phyloP scores from a whole-genome alignment of 2,797 vertebrate species.

The Acrossocheilus fasciatus region DNA sequence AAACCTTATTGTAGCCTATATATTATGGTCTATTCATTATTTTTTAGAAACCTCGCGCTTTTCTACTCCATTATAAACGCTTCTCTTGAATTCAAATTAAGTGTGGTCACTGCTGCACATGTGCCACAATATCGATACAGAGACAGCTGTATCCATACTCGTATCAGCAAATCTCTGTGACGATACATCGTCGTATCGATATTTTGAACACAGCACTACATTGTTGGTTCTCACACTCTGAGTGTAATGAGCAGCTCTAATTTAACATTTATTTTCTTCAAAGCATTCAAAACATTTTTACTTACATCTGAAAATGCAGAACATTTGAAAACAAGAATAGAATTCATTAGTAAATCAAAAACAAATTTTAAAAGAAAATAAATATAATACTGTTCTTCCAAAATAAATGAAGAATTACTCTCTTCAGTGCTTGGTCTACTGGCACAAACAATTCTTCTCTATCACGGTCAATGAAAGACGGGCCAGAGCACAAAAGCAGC shows the following conservation, averaged over 20 bases:
- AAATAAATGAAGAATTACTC: constrained; percentile 11
- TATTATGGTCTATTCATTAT: no score
- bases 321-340: not conserved
- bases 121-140: no score
- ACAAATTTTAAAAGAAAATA: not conserved
- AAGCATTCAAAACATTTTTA: not conserved
- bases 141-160: no score
- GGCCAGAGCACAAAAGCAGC: not conserved
- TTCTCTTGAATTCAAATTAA: no score
- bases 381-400: not conserved
- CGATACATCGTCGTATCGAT: no score
- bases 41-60: no score
- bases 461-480: not conserved
- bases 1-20: no score
- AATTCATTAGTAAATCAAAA: not conserved
- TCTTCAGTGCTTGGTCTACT: not conserved
- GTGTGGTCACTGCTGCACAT: no score
- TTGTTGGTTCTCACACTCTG: not conserved
- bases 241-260: not conserved
- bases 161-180: no score
- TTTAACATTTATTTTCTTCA: not conserved
- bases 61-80: no score
- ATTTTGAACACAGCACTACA: no score
- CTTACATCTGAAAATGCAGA: not conserved
- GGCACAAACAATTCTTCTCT: not conserved